Base-by-base conservation (phyloP, 2,113 vertebrate species). In the Neolamprologus caudopunctatus region DNA sequence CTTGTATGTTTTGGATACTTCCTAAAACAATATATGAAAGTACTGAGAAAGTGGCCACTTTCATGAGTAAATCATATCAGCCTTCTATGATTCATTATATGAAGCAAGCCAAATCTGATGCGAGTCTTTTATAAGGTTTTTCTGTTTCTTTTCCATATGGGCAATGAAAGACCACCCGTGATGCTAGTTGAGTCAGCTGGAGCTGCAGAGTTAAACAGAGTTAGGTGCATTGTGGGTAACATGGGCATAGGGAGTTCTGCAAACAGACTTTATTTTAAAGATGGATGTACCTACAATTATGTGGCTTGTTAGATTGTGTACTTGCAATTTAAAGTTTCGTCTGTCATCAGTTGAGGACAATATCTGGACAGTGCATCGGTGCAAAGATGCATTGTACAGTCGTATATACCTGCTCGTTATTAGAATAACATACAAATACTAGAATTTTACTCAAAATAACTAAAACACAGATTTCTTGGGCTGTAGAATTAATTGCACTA, bases 111-210 rank as follows among this genome's bases (percentile, higher is more conserved):
- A 61, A 31, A 61, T 31, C 14, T 61, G 5, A 58, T 58, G 26
- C 3, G 1, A 58, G 54, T 0, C 24, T 57, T 57, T 57, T 57
- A 57, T 26, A 58, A 0, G 14, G 4, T 0, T 31, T 61, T 33
- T 33, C 28, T 33, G 16, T 61, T 61, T 61, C 16, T 61, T 61
- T 61, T 61, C 16, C 28, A 33, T 10, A 61, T 61, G 57, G 57
- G 0, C 28, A 50, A 31, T 51, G 10, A 51, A 51, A 31, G 26
- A 50, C 26, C 71, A 78, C 6, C 26, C 0, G 5, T n/a, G 42
- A 31, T 75, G 16, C 24, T 50, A 31, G 24, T 50, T 19, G 71
- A 50, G 24, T 31, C 45, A 78, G 14, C 1, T 78, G 42, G 42
- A 78, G 42, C 2, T 0, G 42, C 42, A 78, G 42, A 50, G 40